A percentile compares a stretch with the other conserved stretches of the same genome.
These are phyloP conservation scores for Ciconia stormi DNA, from an alignment of 2,113 vertebrate species.

Conservation along the genomic window DNA sequence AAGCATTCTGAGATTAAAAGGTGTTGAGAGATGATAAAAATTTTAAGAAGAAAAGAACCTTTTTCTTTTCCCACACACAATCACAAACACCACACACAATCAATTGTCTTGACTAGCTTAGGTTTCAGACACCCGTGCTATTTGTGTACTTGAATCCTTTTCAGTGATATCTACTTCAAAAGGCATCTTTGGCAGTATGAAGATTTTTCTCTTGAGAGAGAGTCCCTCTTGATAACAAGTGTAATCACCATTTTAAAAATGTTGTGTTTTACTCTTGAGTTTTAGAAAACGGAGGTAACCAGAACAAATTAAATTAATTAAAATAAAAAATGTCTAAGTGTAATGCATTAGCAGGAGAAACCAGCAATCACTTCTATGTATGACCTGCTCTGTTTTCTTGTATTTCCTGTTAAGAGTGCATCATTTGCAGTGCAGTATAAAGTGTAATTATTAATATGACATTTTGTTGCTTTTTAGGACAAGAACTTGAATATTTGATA, in stretches of 20 bases:
- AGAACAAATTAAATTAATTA: neutral
- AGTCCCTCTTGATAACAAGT: neutral
- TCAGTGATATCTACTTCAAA: neutral
- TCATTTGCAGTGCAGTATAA: neutral
- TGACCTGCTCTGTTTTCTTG: neutral
- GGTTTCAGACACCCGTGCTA: rapidly evolving
- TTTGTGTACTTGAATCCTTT: neutral
- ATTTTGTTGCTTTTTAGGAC: conserved; percentile 65
- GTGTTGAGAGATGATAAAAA: neutral
- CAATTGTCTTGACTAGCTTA: neutral
- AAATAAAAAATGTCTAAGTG: neutral
- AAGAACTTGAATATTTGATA: conserved; percentile 91
- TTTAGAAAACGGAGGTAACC: neutral
- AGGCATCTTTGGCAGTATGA: neutral
- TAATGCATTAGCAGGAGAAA: neutral
- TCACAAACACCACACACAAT: no score
- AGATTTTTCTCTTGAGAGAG: neutral
- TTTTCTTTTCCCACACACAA: neutral
- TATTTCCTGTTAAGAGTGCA: neutral
- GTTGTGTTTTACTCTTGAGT: neutral
- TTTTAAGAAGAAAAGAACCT: neutral
- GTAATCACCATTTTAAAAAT: neutral
- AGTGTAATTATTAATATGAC: neutral
- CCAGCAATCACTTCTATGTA: neutral
- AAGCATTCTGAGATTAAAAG: neutral